Conservation (phyloP, 1,140 invertebrate genomes). For the Sitophilus oryzae region DNA sequence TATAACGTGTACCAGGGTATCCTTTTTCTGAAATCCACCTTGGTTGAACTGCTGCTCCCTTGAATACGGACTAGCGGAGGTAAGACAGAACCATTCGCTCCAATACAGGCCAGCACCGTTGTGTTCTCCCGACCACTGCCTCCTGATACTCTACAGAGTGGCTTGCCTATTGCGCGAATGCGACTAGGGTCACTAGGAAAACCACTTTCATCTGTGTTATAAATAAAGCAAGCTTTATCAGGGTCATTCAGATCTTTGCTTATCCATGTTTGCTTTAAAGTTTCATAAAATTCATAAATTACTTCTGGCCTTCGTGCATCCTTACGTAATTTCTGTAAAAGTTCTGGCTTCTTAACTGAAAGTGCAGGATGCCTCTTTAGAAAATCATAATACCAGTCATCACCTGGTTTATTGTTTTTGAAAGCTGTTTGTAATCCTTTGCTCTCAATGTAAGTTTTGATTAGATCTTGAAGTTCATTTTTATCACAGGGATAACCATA, state of each 20-base stretch:
- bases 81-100: conserved; percentile 32
- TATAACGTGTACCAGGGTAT: too few relatives aligned
- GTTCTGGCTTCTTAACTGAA: conserved; percentile 15
- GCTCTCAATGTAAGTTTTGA: background rate
- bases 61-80: conserved; percentile 38
- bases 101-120: conserved; percentile 34
- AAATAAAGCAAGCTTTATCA: too few relatives aligned
- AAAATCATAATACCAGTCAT: background rate
- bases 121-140: conserved; percentile 35
- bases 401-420: background rate
- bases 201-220: conserved; percentile 20
- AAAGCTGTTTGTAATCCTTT: too few relatives aligned
- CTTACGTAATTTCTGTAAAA: conserved; percentile 18
- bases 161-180: conserved; percentile 29
- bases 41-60: conserved; percentile 31
- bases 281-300: too few relatives aligned
- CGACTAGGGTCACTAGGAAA: background rate
- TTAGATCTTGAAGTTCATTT: background rate
- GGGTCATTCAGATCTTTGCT: too few relatives aligned
- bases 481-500: background rate
- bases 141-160: conserved; percentile 29
- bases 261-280: too few relatives aligned
- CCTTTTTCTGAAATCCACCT: conserved; percentile 33
- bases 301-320: conserved; percentile 14
- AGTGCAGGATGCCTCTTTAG: background rate